Conservation (phyloP, 2,113 vertebrate species). For the Aythya baeri region DNA sequence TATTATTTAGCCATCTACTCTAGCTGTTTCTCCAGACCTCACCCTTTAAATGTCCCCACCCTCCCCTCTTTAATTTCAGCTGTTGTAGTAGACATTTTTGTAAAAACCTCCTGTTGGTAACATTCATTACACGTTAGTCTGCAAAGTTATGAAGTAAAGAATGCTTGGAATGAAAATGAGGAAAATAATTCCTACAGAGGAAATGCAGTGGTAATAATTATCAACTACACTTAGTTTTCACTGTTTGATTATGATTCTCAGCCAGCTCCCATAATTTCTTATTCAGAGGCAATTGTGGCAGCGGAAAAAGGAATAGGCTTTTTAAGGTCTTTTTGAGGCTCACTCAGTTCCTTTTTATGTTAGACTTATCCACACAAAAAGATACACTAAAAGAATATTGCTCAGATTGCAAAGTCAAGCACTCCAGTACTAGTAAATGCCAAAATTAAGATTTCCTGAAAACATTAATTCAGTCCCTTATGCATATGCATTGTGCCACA, state of each 20-base stretch:
- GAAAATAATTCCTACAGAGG: constrained; percentile 46
- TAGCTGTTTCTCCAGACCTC: background rate
- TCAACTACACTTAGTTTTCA: background rate
- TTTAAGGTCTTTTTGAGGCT: constrained; percentile 23
- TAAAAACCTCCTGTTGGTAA: constrained; percentile 34
- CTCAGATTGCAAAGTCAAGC: constrained; percentile 37
- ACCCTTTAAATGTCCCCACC: background rate
- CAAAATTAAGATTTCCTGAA: constrained; percentile 58
- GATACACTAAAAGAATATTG: constrained; percentile 35
- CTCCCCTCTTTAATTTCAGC: background rate
- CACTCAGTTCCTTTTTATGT: background rate
- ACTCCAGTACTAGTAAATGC: constrained; percentile 25
- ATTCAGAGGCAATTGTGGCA: constrained; percentile 13
- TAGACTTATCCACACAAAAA: constrained; percentile 29
- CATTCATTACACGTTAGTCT: constrained; percentile 33
- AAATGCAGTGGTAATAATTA: constrained; percentile 45
- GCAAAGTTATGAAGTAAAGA: constrained; percentile 16
- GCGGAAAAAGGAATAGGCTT: constrained; percentile 15
- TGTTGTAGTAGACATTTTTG: background rate
- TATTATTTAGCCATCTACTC: constrained; percentile 39
- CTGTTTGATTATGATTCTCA: constrained; percentile 36
- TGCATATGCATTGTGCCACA: constrained; percentile 20
- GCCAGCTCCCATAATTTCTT: constrained; percentile 25
- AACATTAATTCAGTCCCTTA: constrained; percentile 38
- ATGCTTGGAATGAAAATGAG: constrained; percentile 46